Conservation (phyloP, 2,888 invertebrate genomes). For the Oligia strigilis region DNA sequence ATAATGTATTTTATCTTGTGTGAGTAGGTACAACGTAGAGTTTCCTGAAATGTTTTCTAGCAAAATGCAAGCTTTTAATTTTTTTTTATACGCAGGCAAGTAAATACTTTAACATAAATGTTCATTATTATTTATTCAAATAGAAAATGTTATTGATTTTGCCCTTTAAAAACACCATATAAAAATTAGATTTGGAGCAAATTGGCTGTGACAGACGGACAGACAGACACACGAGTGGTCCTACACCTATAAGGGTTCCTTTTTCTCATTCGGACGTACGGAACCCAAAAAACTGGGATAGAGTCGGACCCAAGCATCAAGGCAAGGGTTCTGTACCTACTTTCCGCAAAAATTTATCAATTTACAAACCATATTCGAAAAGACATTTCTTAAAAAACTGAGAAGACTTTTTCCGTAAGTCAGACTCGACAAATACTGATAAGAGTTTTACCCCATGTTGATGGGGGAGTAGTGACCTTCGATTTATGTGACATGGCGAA, state of each 20-base stretch:
- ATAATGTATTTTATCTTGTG: slow-evolving; percentile 13
- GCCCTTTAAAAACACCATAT: no score
- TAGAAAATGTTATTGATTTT: neutral
- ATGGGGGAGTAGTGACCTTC: slow-evolving; percentile 41
- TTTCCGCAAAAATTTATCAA: neutral
- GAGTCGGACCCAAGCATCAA: neutral
- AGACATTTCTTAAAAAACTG: slow-evolving; percentile 27
- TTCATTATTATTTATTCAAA: neutral
- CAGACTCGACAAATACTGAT: slow-evolving; percentile 40
- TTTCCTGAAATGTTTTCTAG: slow-evolving; percentile 7
- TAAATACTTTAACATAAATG: neutral
- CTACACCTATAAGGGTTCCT: neutral
- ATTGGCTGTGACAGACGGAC: neutral
- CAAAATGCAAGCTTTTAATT: neutral
- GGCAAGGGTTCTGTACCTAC: neutral
- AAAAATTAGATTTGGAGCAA: neutral
- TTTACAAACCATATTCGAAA: slow-evolving; percentile 1
- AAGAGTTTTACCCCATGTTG: slow-evolving; percentile 50
- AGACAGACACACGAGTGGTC: neutral
- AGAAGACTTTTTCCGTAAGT: slow-evolving; percentile 39
- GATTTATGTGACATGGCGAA: slow-evolving; percentile 24
- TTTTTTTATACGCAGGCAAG: neutral
- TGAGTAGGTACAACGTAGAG: neutral
- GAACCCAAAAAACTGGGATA: neutral
- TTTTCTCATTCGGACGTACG: neutral